Base-by-base conservation (phyloP, 2,888 invertebrate species). In the Lithophane leautieri region DNA sequence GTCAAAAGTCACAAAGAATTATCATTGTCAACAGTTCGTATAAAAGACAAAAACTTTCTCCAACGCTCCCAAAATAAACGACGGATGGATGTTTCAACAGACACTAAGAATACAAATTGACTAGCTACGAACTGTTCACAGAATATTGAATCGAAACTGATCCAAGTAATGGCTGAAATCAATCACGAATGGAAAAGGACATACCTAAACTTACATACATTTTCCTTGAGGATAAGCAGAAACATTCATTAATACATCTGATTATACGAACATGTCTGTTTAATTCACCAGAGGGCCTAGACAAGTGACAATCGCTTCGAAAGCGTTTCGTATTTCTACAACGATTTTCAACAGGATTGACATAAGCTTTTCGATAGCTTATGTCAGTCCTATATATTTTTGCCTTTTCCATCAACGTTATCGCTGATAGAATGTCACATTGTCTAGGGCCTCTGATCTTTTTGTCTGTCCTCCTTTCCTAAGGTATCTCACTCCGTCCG, bases 71-170 rank as follows among this genome's bases (percentile, higher is more conserved):
- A 65, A 71, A 69, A 56, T 69, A 69, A 78, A 82, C n/a, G 2
- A 22, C 1, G 14, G 9, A 52, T 34, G 16, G 4, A 44, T 61
- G 12, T 40, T 54, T 52, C 11, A 3, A 42, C 12, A 22, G 44
- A 62, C 25, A 40, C 28, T 25, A 4, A 19, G 78, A 78, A 80
- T 58, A 70, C 14, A 58, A 62, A 80, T 61, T 14, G 34, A 16
- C 40, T 22, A 54, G 40, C 34, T 67, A 42, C 14, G 1, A 50
- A n/a, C 34, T 28, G 62, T 62, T 78, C 42, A 16, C 34, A 60
- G 54, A 76, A 68, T 76, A 69, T 69, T 71, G 25, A 42, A 40
- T 34, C 14, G 6, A 14, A 16, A 62, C 16, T 28, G n/a, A 70
- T 66, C 34, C 42, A 52, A 42, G 22, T 22, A 62, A 62, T 54